A percentile compares a stretch with the other conserved stretches of the same genome.
Conservation (phyloP, 2,888 invertebrate species). For the Zele albiditarsus region DNA sequence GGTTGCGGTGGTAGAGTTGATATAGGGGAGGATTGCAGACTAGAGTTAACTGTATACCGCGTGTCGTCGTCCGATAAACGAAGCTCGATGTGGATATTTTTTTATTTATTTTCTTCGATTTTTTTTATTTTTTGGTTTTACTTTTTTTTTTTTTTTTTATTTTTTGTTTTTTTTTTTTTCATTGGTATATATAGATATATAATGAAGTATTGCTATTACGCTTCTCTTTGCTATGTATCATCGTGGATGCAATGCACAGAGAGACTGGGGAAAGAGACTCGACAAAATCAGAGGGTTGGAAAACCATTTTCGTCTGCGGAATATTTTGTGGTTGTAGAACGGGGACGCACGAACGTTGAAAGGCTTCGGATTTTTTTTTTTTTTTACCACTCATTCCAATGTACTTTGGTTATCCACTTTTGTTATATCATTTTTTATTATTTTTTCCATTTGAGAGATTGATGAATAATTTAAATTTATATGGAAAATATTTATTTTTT, state of each 20-base stretch:
- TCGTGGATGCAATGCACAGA: too few species aligned
- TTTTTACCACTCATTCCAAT: not conserved
- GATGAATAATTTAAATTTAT: too few species aligned
- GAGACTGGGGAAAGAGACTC: too few species aligned
- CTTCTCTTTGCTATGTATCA: too few species aligned
- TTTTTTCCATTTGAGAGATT: not conserved
- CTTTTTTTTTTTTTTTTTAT: not conserved
- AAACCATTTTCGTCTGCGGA: conserved; percentile 32
- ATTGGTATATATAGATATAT: too few species aligned
- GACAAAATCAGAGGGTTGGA: not conserved
- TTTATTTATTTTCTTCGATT: not conserved
- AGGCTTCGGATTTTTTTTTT: conserved; percentile 31
- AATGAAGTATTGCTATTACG: too few species aligned
- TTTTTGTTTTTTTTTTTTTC: not conserved
- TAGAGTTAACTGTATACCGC: conserved; percentile 37
- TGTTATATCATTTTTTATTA: not conserved
- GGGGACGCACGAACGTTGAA: not conserved
- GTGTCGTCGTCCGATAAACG: conserved; percentile 43
- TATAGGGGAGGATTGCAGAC: conserved; percentile 19
- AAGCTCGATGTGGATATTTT: conserved; percentile 28
- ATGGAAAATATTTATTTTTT: too few species aligned
- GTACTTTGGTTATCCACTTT: not conserved
- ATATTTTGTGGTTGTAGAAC: not conserved
- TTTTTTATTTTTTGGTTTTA: not conserved
- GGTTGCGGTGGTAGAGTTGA: not conserved